Evolutionary conservation across 2,797 vertebrate genomes (phyloP).

Genomic region (Muraenolepis orangiensis): DNA sequence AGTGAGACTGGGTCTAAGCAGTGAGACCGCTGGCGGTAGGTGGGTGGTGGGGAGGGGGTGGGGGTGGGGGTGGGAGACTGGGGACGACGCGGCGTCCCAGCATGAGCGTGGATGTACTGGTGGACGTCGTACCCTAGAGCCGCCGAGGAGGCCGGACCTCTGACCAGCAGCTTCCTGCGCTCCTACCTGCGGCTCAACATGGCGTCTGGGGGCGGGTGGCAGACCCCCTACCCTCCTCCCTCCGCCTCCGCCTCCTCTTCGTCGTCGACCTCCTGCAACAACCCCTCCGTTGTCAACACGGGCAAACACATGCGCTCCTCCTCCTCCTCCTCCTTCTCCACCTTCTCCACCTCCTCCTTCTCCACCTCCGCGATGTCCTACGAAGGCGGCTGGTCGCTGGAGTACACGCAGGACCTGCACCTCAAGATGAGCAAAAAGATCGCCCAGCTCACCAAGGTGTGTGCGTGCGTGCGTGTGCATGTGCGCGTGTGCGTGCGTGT

Average conservation of each 20-base stretch:
- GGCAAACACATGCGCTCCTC: background rate
- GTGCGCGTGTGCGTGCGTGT: background rate
- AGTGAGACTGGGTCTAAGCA: too few relatives aligned
- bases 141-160: background rate
- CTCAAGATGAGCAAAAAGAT: conserved; percentile 82
- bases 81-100: background rate
- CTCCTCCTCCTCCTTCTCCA: too few relatives aligned
- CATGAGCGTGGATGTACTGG: background rate
- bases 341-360: too few relatives aligned
- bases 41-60: background rate
- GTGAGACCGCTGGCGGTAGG: background rate
- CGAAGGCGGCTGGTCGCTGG: conserved; percentile 65
- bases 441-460: conserved; percentile 77
- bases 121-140: background rate
- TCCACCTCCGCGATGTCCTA: conserved; percentile 56
- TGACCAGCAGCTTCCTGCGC: background rate
- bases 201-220: conserved; percentile 69
- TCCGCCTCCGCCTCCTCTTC: too few relatives aligned
- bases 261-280: too few relatives aligned
- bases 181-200: conserved; percentile 45
- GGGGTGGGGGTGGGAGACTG: background rate
- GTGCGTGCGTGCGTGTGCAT: conserved; percentile 11
- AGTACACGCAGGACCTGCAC: conserved; percentile 75
- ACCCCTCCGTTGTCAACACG: background rate
- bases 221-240: too few relatives aligned